phyloP scores from a whole-genome alignment of 2,888 invertebrate genomes.

The Aphodius granarius region DNA sequence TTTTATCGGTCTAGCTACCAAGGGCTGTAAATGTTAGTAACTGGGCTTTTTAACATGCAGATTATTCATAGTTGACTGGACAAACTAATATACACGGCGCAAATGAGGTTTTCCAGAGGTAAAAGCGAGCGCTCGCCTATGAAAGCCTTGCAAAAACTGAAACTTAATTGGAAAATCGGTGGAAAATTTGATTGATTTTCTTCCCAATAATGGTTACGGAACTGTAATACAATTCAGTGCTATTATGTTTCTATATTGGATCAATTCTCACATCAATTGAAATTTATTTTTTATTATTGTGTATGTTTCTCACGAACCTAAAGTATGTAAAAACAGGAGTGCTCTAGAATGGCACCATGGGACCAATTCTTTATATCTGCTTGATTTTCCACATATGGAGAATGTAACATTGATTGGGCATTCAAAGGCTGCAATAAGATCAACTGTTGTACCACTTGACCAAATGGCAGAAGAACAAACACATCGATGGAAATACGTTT shows the following conservation, averaged over 20 bases:
- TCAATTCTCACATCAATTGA: background rate
- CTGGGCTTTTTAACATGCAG: constrained; percentile 8
- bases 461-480: too few species aligned
- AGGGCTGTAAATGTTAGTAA: background rate
- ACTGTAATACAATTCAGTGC: background rate
- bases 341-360: background rate
- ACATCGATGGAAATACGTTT: too few species aligned
- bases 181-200: background rate
- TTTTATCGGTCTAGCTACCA: background rate
- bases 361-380: background rate
- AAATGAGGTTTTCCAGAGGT: background rate
- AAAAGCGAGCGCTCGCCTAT: background rate
- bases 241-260: background rate
- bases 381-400: background rate
- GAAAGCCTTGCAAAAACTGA: background rate
- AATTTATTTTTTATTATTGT: background rate
- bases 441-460: too few species aligned
- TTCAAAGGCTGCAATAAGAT: too few species aligned
- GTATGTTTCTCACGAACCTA: background rate
- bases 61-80: constrained; percentile 10
- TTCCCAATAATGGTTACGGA: background rate
- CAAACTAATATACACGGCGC: constrained; percentile 8
- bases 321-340: background rate
- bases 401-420: too few species aligned
- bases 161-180: background rate